A percentile compares a stretch with the other conserved stretches of the same genome.
These are phyloP conservation scores for Cyanoderma ruficeps DNA, from an alignment of 2,113 vertebrate species.

Conservation along the genomic window DNA sequence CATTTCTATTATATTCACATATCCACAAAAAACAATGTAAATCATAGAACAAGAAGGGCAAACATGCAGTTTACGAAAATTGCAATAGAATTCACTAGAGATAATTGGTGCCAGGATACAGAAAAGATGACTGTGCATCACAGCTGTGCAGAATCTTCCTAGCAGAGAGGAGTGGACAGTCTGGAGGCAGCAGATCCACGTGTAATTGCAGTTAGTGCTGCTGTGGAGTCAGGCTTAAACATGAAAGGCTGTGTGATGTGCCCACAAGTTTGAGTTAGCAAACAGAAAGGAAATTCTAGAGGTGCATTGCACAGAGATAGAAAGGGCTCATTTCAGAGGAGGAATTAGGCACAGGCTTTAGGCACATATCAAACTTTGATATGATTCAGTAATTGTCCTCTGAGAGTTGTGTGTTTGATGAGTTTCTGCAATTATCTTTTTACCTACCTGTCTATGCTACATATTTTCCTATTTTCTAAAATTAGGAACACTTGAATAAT, in stretches of 20 bases:
- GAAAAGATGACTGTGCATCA: not conserved
- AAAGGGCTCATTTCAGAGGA: not conserved
- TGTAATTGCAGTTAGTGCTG: not conserved
- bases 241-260: not conserved
- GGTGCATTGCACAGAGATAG: not conserved
- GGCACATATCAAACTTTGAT: not conserved
- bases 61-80: not conserved
- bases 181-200: not conserved
- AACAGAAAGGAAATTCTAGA: not conserved
- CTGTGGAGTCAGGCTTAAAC: not conserved
- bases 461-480: not conserved
- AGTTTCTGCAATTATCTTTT: not conserved
- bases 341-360: not conserved
- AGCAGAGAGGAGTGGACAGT: not conserved
- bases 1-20: not conserved
- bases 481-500: not conserved
- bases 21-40: not conserved
- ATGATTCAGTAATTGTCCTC: not conserved
- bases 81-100: not conserved
- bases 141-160: not conserved
- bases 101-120: not conserved
- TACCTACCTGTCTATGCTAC: not conserved
- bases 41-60: not conserved
- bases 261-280: not conserved
- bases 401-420: not conserved